Evolutionary conservation across 1,140 invertebrate species (phyloP).

Genomic region (Plodia interpunctella): DNA sequence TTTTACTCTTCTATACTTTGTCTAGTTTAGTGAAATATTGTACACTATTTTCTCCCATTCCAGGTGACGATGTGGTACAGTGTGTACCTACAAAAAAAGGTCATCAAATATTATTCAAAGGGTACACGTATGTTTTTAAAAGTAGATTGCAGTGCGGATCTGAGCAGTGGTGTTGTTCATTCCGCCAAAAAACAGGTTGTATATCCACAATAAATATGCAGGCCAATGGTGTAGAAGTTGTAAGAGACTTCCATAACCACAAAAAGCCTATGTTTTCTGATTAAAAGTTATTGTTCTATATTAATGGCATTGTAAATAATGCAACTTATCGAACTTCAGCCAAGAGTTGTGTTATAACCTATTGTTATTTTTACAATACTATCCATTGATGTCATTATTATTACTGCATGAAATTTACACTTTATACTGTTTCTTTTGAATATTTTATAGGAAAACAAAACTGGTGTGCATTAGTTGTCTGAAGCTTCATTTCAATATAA

Average conservation of each 20-base stretch:
- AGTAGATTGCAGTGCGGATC: slow-evolving; percentile 62
- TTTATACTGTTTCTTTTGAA: too few relatives aligned
- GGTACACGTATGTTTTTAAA: slow-evolving; percentile 67
- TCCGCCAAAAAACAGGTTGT: slow-evolving; percentile 66
- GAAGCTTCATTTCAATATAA: too few relatives aligned
- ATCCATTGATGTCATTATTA: too few relatives aligned
- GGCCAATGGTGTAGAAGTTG: slow-evolving; percentile 57
- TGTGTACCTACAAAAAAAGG: slow-evolving; percentile 69
- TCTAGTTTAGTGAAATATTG: neutral
- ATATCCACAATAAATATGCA: slow-evolving; percentile 70
- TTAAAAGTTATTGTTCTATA: too few relatives aligned
- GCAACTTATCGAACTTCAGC: neutral
- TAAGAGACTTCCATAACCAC: slow-evolving; percentile 69
- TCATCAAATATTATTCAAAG: slow-evolving; percentile 63
- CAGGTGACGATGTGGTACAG: slow-evolving; percentile 65
- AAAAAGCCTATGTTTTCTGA: slow-evolving; percentile 69
- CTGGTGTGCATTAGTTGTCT: too few relatives aligned
- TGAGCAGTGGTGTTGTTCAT: slow-evolving; percentile 68
- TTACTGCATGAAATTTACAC: too few relatives aligned
- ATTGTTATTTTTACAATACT: too few relatives aligned
- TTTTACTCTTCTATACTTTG: neutral
- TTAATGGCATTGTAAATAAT: neutral
- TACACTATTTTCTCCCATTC: slow-evolving; percentile 28
- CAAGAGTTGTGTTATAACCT: too few relatives aligned
- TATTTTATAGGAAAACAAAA: too few relatives aligned